Evolutionary conservation across 2,113 vertebrate genomes (phyloP).

Genomic region (Asarcornis scutulata): DNA sequence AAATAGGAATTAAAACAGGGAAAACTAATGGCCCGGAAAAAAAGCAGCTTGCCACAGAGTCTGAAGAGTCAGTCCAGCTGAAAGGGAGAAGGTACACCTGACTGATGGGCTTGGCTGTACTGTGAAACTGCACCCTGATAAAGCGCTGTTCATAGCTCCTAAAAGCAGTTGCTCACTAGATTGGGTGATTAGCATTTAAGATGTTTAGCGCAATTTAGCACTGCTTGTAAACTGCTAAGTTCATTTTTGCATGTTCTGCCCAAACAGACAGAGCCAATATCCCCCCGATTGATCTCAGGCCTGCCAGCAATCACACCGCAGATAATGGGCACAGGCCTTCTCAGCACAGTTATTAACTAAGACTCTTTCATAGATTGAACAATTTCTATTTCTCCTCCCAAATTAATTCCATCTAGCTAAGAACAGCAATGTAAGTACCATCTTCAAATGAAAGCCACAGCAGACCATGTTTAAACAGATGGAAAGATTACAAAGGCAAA

Average conservation of each 20-base stretch:
- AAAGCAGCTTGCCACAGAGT: neutral
- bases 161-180: neutral
- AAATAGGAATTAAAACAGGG: neutral
- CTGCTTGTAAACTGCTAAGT: neutral
- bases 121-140: neutral
- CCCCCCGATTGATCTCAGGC: neutral
- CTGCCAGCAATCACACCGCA: neutral
- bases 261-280: neutral
- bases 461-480: neutral
- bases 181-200: neutral
- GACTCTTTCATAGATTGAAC: neutral
- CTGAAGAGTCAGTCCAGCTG: neutral
- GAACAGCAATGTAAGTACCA: neutral
- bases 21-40: neutral
- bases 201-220: neutral
- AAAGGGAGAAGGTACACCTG: neutral
- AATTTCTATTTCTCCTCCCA: neutral
- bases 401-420: neutral
- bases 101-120: neutral
- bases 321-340: neutral
- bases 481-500: neutral
- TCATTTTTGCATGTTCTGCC: neutral
- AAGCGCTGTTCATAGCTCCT: neutral
- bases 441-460: neutral
- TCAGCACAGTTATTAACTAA: neutral